phyloP scores from a whole-genome alignment of 2,797 vertebrate genomes.

The Gastrophryne carolinensis region DNA sequence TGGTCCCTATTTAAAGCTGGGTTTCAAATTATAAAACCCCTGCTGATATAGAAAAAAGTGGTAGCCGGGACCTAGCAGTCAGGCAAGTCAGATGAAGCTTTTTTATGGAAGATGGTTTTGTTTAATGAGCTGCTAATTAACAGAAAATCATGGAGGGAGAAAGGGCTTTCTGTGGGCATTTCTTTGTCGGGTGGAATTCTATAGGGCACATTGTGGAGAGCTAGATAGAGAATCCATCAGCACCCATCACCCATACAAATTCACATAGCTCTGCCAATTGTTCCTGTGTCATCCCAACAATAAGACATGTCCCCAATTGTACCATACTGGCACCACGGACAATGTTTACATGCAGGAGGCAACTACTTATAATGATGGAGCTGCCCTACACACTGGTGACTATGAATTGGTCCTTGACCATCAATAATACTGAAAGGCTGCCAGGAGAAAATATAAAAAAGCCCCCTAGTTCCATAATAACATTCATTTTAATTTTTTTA shows the following conservation, averaged over 20 bases:
- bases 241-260: background rate
- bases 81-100: conserved; percentile 20
- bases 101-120: conserved; percentile 28
- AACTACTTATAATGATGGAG: background rate
- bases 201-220: conserved; percentile 28
- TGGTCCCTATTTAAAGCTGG: background rate
- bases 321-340: background rate
- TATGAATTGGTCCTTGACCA: background rate
- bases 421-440: too few relatives aligned
- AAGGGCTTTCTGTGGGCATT: background rate
- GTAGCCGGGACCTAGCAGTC: background rate
- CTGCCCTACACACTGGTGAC: background rate
- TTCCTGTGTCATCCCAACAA: background rate
- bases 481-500: too few relatives aligned
- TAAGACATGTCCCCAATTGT: conserved; percentile 5
- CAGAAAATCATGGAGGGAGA: background rate
- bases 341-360: background rate
- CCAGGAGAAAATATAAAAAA: too few relatives aligned
- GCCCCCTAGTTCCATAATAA: too few relatives aligned
- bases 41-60: conserved; percentile 25
- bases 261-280: background rate
- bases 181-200: conserved; percentile 23
- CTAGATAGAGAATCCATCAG: conserved; percentile 9
- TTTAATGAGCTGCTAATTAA: conserved; percentile 40
- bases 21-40: background rate